These are phyloP conservation scores for Platichthys stellatus DNA, from an alignment of 2,113 vertebrate genomes.

Conservation along the genomic window DNA sequence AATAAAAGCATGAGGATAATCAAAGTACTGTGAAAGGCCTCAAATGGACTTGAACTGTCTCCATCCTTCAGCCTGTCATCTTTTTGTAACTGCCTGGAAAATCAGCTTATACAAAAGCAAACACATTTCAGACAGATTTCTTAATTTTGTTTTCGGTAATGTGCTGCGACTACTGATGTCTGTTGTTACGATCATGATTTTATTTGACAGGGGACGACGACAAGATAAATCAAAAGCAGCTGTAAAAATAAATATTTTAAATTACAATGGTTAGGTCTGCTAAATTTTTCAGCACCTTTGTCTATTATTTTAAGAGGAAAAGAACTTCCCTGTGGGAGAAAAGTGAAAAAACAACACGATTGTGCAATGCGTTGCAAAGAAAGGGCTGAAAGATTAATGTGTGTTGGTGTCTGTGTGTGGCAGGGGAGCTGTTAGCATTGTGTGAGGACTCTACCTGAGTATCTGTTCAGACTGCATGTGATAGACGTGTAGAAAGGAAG, in stretches of 20 bases:
- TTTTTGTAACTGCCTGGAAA: slow-evolving; percentile 37
- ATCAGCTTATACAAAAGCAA: slow-evolving; percentile 32
- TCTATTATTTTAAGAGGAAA: background rate
- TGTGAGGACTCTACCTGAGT: slow-evolving; percentile 72
- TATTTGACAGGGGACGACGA: slow-evolving; percentile 7
- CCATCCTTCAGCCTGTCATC: slow-evolving; percentile 64
- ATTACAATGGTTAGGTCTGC: slow-evolving; percentile 5
- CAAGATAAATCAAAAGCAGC: background rate
- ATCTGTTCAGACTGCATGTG: slow-evolving; percentile 56
- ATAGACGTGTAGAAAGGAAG: slow-evolving; percentile 68
- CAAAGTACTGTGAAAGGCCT: slow-evolving; percentile 68
- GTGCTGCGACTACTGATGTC: slow-evolving; percentile 21
- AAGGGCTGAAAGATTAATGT: slow-evolving; percentile 70
- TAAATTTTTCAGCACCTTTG: slow-evolving; percentile 38
- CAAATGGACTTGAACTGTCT: slow-evolving; percentile 69
- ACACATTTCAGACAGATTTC: slow-evolving; percentile 2
- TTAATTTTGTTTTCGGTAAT: background rate
- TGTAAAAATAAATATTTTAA: slow-evolving; percentile 13
- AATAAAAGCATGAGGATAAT: slow-evolving; percentile 71
- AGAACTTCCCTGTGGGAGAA: slow-evolving; percentile 38
- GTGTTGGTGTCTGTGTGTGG: slow-evolving; percentile 28
- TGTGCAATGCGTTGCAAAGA: slow-evolving; percentile 39
- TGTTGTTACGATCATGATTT: slow-evolving; percentile 5
- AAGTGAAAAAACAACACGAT: slow-evolving; percentile 56
- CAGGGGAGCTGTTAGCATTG: slow-evolving; percentile 73